These are phyloP conservation scores for Donacobius atricapilla DNA, from an alignment of 2,113 vertebrate genomes.

Conservation along the genomic window DNA sequence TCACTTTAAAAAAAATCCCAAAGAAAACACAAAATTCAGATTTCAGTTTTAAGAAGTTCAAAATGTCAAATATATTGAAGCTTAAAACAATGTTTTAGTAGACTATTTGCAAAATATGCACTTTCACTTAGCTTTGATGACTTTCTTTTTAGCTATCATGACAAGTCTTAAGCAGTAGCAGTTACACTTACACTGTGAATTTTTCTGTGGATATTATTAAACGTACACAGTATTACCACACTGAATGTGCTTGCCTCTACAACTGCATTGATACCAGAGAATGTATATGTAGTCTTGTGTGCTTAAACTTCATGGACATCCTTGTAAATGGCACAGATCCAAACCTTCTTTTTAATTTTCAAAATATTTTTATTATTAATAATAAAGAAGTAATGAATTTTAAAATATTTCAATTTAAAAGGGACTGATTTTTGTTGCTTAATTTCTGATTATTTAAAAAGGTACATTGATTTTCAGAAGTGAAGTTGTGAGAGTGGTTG, in stretches of 20 bases:
- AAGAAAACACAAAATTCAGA: not conserved
- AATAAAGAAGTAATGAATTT: not conserved
- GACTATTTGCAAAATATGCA: not conserved
- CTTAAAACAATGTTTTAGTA: not conserved
- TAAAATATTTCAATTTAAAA: not conserved
- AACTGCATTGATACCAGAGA: not conserved
- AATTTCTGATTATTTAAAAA: not conserved
- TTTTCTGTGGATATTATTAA: not conserved
- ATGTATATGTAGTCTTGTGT: not conserved
- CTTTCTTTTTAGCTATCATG: not conserved
- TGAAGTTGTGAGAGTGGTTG: not conserved
- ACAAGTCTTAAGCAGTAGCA: not conserved
- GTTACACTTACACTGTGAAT: not conserved
- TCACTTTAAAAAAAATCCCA: not conserved
- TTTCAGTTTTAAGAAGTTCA: not conserved
- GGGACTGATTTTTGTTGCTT: fast-evolving
- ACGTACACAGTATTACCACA: not conserved
- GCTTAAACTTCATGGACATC: not conserved
- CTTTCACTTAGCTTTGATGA: not conserved
- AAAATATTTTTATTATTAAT: not conserved
- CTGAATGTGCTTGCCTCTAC: not conserved
- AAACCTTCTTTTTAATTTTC: not conserved
- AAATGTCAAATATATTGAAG: not conserved
- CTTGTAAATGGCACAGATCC: not conserved
- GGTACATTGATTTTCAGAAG: not conserved